A percentile compares a stretch with the other conserved stretches of the same genome.
Evolutionary conservation across 2,797 vertebrate species (phyloP).

Genomic region (Anas bahamensis): DNA sequence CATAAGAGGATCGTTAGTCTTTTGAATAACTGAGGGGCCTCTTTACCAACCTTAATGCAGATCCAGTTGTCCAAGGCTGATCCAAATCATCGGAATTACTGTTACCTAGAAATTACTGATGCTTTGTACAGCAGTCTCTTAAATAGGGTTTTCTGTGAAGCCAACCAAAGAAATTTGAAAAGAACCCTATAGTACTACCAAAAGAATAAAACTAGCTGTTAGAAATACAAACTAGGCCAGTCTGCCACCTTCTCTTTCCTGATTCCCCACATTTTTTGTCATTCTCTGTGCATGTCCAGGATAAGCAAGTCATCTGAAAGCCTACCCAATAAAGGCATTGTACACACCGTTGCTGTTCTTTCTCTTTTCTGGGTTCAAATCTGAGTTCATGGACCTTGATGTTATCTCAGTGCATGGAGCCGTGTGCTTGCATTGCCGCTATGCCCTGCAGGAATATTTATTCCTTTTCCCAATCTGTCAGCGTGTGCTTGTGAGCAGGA

Average conservation of each 20-base stretch:
- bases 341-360: background rate
- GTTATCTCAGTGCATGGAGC: background rate
- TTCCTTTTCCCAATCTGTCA: background rate
- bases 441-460: background rate
- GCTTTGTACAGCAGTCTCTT: background rate
- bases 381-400: background rate
- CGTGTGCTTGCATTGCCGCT: background rate
- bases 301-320: background rate
- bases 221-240: background rate
- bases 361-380: background rate
- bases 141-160: background rate
- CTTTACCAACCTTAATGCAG: background rate
- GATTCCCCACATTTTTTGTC: background rate
- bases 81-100: background rate
- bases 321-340: background rate
- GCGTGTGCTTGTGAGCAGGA: background rate
- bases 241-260: background rate
- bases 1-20: background rate
- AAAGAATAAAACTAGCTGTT: background rate
- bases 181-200: background rate
- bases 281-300: background rate
- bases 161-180: background rate
- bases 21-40: background rate
- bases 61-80: background rate
- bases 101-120: background rate